A percentile compares a stretch with the other conserved stretches of the same genome.
Conservation (phyloP, 2,113 vertebrate genomes). For the Nicator chloris region DNA sequence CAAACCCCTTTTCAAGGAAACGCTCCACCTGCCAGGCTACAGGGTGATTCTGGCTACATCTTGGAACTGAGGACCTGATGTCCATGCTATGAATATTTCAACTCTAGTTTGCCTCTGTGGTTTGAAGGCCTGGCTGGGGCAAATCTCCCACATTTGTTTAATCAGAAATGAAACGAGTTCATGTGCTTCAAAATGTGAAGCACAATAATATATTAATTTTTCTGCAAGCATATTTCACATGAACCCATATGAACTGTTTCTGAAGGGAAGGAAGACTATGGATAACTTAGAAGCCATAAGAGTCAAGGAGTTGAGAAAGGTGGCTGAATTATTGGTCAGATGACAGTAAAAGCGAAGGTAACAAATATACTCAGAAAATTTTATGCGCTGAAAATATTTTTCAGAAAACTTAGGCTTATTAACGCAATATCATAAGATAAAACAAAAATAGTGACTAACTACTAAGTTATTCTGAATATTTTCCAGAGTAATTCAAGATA, state of each 20-base stretch:
- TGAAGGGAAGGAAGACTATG: not conserved
- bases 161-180: not conserved
- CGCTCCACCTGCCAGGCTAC: not conserved
- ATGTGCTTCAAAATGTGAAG: rapidly evolving
- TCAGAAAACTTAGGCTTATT: not conserved
- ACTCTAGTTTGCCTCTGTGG: not conserved
- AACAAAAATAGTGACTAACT: not conserved
- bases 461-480: not conserved
- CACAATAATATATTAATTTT: not conserved
- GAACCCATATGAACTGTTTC: not conserved
- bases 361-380: not conserved
- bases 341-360: not conserved
- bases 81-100: not conserved
- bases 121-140: not conserved
- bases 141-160: not conserved
- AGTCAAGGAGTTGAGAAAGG: not conserved
- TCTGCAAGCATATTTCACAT: not conserved
- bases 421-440: not conserved
- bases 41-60: not conserved
- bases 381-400: not conserved
- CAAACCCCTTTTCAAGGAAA: not conserved
- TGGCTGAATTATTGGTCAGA: not conserved
- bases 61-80: not conserved
- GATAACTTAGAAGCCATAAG: not conserved
- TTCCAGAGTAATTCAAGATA: not conserved